Evolutionary conservation across 2,888 invertebrate species (phyloP).

Genomic region (Masnerella sp.): DNA sequence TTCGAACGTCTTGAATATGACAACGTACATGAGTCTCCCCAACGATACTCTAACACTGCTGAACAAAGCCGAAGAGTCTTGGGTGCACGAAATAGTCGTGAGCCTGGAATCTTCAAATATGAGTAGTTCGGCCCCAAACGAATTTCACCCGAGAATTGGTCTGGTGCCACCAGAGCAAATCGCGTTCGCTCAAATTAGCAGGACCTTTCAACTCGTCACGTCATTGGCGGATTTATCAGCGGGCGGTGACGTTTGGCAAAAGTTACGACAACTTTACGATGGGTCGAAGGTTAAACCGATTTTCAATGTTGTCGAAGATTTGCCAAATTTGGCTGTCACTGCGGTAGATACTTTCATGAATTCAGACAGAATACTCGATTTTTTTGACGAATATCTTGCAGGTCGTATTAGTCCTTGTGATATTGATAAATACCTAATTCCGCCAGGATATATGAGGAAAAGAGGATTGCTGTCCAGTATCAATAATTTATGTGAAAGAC

Average conservation of each 20-base stretch:
- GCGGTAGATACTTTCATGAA: constrained; percentile 70
- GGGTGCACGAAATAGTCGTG: constrained; percentile 62
- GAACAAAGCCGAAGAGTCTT: constrained; percentile 62
- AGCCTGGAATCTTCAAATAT: constrained; percentile 34
- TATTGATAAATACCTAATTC: constrained; percentile 70
- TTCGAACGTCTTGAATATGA: constrained; percentile 68
- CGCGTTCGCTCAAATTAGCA: constrained; percentile 36
- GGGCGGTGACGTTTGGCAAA: constrained; percentile 73
- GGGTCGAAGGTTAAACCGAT: constrained; percentile 65
- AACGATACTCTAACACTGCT: constrained; percentile 64
- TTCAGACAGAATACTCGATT: constrained; percentile 69
- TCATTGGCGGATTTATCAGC: constrained; percentile 63
- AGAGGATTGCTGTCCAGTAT: constrained; percentile 68
- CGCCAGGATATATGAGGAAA: constrained; percentile 68
- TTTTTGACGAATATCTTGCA: constrained; percentile 62
- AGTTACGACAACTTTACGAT: constrained; percentile 66
- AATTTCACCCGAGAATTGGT: constrained; percentile 3
- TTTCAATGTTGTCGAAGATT: constrained; percentile 69
- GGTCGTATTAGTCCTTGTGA: constrained; percentile 68
- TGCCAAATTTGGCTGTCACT: constrained; percentile 69
- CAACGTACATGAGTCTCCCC: constrained; percentile 67
- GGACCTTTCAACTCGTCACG: constrained; percentile 59
- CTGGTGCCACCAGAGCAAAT: background rate
- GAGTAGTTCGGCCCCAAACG: constrained; percentile 8
- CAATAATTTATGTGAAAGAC: constrained; percentile 68